Evolutionary conservation across 2,113 vertebrate species (phyloP).

Genomic region (Edolisoma coerulescens): DNA sequence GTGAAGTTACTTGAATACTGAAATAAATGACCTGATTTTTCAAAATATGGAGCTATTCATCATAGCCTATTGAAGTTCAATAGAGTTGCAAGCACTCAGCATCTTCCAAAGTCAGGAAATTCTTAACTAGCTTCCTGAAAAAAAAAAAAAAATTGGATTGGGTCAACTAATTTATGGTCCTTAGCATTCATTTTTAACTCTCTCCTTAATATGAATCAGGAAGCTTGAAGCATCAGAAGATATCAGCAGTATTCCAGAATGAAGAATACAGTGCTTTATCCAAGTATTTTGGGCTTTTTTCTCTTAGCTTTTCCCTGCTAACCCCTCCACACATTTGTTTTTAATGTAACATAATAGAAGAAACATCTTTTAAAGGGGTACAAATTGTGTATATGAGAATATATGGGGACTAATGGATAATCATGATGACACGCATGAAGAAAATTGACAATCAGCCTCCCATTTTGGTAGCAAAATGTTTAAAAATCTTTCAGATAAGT

Average conservation of each 20-base stretch:
- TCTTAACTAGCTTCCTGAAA: neutral
- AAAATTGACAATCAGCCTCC: neutral
- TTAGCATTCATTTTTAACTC: neutral
- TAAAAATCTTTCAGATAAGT: neutral
- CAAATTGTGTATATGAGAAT: neutral
- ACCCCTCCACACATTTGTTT: neutral
- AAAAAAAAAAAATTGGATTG: neutral
- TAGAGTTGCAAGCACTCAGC: neutral
- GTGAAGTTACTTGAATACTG: slow-evolving; percentile 31
- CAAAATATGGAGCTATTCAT: slow-evolving; percentile 37
- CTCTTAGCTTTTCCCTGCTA: neutral
- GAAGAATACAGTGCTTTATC: neutral
- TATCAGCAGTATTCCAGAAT: neutral
- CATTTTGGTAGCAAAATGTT: neutral
- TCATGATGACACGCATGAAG: neutral
- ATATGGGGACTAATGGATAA: neutral
- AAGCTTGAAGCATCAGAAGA: neutral
- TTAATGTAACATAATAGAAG: neutral
- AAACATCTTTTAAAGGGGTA: neutral
- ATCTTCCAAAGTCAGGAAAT: slow-evolving; percentile 33
- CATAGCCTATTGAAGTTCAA: slow-evolving; percentile 48
- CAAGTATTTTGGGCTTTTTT: neutral
- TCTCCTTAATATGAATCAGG: neutral
- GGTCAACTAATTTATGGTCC: neutral
- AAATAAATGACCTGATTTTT: slow-evolving; percentile 65